Evolutionary conservation across 1,140 invertebrate species (phyloP).

Genomic region (Dinothrombium tinctorium): DNA sequence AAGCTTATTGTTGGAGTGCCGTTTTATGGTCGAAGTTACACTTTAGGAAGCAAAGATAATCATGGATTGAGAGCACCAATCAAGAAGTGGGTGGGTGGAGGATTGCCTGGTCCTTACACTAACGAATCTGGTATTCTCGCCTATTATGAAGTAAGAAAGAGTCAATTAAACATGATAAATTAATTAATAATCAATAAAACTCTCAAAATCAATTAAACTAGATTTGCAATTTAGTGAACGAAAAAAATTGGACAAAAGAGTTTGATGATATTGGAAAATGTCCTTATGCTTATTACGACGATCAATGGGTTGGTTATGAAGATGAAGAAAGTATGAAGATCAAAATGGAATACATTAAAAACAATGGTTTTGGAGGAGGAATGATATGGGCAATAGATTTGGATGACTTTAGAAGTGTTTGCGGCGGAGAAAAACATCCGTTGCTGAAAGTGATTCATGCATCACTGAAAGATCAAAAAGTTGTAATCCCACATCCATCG

Average conservation of each 20-base stretch:
- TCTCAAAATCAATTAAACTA: constrained; percentile 17
- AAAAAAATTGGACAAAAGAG: constrained; percentile 45
- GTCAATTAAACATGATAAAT: not conserved
- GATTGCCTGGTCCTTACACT: constrained; percentile 39
- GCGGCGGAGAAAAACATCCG: constrained; percentile 16
- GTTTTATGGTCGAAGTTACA: constrained; percentile 61
- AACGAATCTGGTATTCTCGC: constrained; percentile 20
- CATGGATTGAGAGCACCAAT: constrained; percentile 53
- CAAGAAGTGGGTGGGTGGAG: constrained; percentile 48
- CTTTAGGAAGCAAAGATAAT: constrained; percentile 46
- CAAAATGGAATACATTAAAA: constrained; percentile 27
- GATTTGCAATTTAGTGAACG: constrained; percentile 47
- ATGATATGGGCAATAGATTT: constrained; percentile 25
- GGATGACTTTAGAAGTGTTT: constrained; percentile 19
- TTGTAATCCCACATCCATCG: constrained; percentile 26
- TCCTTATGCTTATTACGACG: constrained; percentile 58
- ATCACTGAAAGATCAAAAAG: constrained; percentile 43
- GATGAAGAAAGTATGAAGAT: constrained; percentile 47
- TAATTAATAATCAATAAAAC: not conserved
- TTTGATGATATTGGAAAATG: constrained; percentile 59
- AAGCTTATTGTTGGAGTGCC: constrained; percentile 68
- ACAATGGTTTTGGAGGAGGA: constrained; percentile 20
- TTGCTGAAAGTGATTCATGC: constrained; percentile 36
- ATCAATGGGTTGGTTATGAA: constrained; percentile 81
- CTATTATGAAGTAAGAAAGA: constrained; percentile 19